Evolutionary conservation across 2,888 invertebrate genomes (phyloP).

Genomic region (Acheta domesticus): DNA sequence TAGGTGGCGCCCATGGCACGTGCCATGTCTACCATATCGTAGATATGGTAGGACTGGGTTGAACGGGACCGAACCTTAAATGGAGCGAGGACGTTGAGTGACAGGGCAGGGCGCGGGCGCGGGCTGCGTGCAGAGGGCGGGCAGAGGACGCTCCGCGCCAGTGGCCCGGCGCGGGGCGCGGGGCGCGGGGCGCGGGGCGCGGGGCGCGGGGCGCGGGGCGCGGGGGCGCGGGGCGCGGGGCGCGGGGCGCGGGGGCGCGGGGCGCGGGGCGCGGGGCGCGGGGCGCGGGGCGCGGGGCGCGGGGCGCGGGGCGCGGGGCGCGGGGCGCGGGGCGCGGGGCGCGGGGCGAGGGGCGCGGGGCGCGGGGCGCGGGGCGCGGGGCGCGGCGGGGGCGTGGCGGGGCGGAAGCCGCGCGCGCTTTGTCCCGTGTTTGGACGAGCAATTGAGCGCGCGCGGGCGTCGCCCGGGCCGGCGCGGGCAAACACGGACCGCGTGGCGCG

Average conservation of each 20-base stretch:
- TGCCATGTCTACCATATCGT: too few relatives aligned
- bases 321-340: background rate
- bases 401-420: background rate
- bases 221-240: background rate
- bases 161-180: background rate
- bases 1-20: too few relatives aligned
- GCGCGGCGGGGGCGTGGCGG: background rate
- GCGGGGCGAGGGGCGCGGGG: background rate
- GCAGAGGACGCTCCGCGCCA: background rate
- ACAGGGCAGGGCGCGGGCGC: too few relatives aligned
- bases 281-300: background rate
- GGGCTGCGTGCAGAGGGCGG: too few relatives aligned
- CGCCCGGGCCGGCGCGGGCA: background rate
- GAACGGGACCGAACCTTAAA: too few relatives aligned
- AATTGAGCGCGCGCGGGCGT: constrained; percentile 4
- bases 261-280: background rate
- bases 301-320: background rate
- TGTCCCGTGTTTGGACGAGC: background rate
- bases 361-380: background rate
- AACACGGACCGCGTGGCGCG: background rate
- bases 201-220: background rate
- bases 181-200: background rate
- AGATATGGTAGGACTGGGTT: too few relatives aligned
- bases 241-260: background rate
- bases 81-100: too few relatives aligned